Evolutionary conservation across 2,888 invertebrate species (phyloP), one percentile per base, ranked within the genome.

Genomic region (Zele albiditarsus): DNA sequence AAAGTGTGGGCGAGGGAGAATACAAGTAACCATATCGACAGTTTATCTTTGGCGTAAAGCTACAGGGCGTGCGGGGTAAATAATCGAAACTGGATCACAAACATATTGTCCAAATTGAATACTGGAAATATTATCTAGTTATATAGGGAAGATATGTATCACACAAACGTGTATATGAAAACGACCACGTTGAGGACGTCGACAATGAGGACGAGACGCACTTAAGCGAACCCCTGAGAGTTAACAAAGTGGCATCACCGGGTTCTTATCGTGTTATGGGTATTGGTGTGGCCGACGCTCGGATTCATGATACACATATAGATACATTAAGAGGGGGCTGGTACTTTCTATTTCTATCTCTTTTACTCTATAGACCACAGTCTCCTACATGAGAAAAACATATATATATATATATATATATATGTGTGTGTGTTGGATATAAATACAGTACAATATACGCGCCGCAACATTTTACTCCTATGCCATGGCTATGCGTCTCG

Each of bases 181-280:
- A 84, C 82, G 20, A 53, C 20, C 82, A 82, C 62, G 49, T 49
- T 49, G 38, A 38, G 38, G 38, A 38, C 38, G 10, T 38, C 82
- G 20, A 53, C n/a, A 82, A 82, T 46, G 49, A 63, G 27, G 33
- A n/a, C 82, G 84, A 84, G 84, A 84, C 82, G 84, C 86, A 85
- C 86, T 88, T 87, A 87, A 86, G 82, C 84, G 84, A 81, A 53
- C 77, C 84, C 85, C 81, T 80, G 76, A 73, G 73, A 74, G 76
- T 79, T 84, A 88, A 88, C 88, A 88, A 88, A 88, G 87, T 88
- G 87, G 53, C 53, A 53, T 86, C 86, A 85, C 81, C 86, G 66
- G 78, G 84, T 87, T 87, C 88, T 89, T 89, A 88, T 89, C 88
- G 85, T 83, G 86, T 87, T 88, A 81, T 81, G 77, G 77, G 62